phyloP scores from a whole-genome alignment of 2,113 vertebrate genomes.

The Bubo bubo region DNA sequence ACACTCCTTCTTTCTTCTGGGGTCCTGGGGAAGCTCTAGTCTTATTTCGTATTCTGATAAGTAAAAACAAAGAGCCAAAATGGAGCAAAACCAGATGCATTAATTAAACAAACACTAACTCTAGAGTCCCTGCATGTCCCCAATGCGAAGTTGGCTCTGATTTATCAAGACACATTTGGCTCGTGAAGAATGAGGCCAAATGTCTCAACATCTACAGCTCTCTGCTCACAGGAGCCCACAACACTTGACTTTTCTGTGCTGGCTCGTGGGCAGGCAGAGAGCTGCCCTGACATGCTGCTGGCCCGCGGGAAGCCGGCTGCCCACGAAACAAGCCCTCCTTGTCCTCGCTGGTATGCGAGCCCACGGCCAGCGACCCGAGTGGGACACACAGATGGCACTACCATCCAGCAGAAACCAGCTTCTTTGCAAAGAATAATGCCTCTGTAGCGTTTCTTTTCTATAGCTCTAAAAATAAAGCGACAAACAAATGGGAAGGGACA shows the following conservation, averaged over 20 bases:
- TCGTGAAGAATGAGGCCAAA: neutral
- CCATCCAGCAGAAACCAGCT: neutral
- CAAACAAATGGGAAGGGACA: neutral
- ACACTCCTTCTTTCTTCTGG: neutral
- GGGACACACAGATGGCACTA: neutral
- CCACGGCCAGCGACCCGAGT: neutral
- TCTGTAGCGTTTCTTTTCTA: neutral
- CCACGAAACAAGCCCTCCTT: neutral
- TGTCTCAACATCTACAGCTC: neutral
- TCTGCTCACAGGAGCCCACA: neutral
- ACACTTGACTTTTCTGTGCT: neutral
- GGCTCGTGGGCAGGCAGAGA: neutral
- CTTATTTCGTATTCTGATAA: neutral
- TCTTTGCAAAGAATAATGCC: neutral
- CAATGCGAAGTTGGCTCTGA: neutral
- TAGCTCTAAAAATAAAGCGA: neutral
- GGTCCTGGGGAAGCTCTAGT: neutral
- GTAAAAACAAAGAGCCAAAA: constrained; percentile 31
- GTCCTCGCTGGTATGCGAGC: neutral
- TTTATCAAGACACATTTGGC: constrained; percentile 25
- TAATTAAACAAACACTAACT: constrained; percentile 36
- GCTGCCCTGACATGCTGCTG: neutral
- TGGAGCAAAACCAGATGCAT: constrained; percentile 47
- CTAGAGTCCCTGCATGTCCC: neutral
- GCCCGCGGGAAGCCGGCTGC: neutral